Base-by-base conservation (phyloP, 1,140 invertebrate species). In the Nasonia vitripennis region DNA sequence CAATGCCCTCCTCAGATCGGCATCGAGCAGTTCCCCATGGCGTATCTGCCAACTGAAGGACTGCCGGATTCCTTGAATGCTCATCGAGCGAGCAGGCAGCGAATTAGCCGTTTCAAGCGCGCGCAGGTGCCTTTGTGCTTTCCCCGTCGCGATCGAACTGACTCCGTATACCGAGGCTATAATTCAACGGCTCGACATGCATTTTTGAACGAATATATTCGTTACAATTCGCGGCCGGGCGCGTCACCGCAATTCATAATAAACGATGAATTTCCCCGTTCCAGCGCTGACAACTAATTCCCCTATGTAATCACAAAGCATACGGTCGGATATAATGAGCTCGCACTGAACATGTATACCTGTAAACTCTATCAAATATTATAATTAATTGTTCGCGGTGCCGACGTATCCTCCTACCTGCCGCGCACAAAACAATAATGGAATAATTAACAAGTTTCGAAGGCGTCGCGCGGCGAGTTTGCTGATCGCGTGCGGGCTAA, bases 361-460 rank as follows among this genome's bases (percentile, higher is more conserved):
- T 78, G 67, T 79, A 79, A 78, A 79, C 41, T 70, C 79, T 79
- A 84, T 84, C 77, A 84, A 84, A 84, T 84, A 84, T 84, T 79
- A 79, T 84, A 84, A 84, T 84, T 84, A 84, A 84, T 84, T 79
- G 83, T 84, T 14, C 17, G 68, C 27, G 14, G 5, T 10, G 41
- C 34, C 45, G 75, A 23, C 70, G 51, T 78, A 41, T 3, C 27
- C 7, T 9, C 11, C 4, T 41, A 80, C 31, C 73, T 71, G 62
- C 27, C 37, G 20, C 62, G n/a, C 23, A 68, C 51, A 80, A 84
- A 74, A 85, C 41, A 80, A 80, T 80, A 80, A 85, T 62, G 41
- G 70, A 85, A 85, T 85, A 74, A 80, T 79, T 85, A 80, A 85
- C 23, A 68, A 85, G 78, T 80, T 80, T 75, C 20, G n/a, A 74